These are phyloP conservation scores for Amia ocellicauda DNA, from an alignment of 2,113 vertebrate genomes.

Conservation along the genomic window DNA sequence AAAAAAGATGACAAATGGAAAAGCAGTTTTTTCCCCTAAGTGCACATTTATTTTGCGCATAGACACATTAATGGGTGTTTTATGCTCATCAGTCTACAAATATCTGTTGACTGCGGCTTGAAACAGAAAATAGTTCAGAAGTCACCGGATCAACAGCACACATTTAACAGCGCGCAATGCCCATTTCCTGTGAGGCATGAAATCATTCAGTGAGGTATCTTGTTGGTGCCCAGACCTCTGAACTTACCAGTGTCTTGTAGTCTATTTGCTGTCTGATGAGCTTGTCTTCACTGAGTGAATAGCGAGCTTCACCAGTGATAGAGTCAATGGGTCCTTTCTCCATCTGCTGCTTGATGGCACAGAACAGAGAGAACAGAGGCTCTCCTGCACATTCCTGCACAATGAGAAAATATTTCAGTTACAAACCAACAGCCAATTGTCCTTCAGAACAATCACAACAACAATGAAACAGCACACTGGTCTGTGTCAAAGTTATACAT, in stretches of 20 bases:
- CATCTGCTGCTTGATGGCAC: slow-evolving; percentile 97
- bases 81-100: no score
- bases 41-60: no score
- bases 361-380: slow-evolving; percentile 97
- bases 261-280: slow-evolving; percentile 98
- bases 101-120: no score
- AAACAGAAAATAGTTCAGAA: no score
- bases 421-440: no score
- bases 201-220: slow-evolving; percentile 23
- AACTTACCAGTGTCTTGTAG: slow-evolving; percentile 94
- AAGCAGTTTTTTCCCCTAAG: no score
- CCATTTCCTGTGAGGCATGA: slow-evolving; percentile 45
- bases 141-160: no score
- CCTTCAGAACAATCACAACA: no score
- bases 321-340: slow-evolving; percentile 94
- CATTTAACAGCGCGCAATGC: slow-evolving; percentile 22
- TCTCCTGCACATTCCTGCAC: slow-evolving; percentile 92
- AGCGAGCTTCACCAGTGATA: slow-evolving; percentile 93
- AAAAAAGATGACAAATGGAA: no score
- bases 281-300: slow-evolving; percentile 96
- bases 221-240: not conserved
- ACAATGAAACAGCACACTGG: no score
- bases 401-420: not conserved
- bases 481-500: no score
- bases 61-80: no score